A percentile compares a stretch with the other conserved stretches of the same genome.
These are phyloP conservation scores for Platalea minor DNA, from an alignment of 2,797 vertebrate genomes.

Conservation along the genomic window DNA sequence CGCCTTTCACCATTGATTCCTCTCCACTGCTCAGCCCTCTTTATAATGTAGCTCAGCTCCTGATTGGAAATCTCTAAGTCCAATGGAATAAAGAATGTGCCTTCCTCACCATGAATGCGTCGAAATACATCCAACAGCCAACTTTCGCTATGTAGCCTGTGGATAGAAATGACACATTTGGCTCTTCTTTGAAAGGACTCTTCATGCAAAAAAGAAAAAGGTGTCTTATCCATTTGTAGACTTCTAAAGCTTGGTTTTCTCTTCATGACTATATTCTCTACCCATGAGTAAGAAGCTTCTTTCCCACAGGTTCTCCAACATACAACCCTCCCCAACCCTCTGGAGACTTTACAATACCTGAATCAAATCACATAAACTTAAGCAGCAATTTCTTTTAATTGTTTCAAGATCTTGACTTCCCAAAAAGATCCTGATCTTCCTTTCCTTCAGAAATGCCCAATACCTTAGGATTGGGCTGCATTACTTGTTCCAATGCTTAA, in stretches of 20 bases:
- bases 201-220: background rate
- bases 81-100: slow-evolving; percentile 83
- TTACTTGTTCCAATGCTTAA: background rate
- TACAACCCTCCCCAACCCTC: background rate
- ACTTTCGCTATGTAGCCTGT: slow-evolving; percentile 84
- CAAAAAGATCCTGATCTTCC: background rate
- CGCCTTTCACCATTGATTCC: slow-evolving; percentile 87
- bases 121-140: slow-evolving; percentile 85
- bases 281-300: background rate
- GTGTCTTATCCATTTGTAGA: background rate
- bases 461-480: background rate
- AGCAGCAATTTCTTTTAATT: background rate
- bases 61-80: slow-evolving; percentile 92
- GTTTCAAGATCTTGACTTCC: background rate
- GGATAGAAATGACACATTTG: background rate
- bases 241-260: background rate
- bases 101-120: slow-evolving; percentile 83
- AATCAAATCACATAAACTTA: background rate
- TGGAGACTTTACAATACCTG: background rate
- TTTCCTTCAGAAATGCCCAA: background rate
- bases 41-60: slow-evolving; percentile 89
- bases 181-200: background rate
- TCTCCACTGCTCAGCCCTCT: slow-evolving; percentile 91
- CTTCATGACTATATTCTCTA: background rate
- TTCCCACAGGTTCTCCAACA: background rate